Percentiles rank a stretch among this genome's conserved stretches.
phyloP scores from a whole-genome alignment of 2,888 invertebrate species.

The Dolichopus griseipennis region DNA sequence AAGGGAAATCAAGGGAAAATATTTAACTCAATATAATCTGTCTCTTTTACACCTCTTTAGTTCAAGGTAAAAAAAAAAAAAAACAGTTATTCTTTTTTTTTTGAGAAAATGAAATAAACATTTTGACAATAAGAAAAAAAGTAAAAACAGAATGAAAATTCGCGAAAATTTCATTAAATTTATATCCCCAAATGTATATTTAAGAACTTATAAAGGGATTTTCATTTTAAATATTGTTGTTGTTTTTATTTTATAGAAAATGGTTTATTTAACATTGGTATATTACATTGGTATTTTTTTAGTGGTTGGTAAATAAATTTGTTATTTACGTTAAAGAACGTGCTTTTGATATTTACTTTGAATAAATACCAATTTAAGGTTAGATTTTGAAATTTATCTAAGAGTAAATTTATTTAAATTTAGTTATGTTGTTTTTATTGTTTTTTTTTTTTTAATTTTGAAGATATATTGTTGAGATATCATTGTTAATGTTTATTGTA shows the following conservation, averaged over 20 bases:
- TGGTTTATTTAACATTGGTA: background rate
- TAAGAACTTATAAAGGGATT: background rate
- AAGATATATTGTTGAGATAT: no score
- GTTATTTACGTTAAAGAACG: background rate
- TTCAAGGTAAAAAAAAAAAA: no score
- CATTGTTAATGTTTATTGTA: no score
- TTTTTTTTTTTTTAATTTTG: no score
- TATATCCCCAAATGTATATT: slow-evolving; percentile 3
- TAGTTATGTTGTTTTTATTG: no score
- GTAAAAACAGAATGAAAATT: background rate
- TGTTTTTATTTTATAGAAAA: background rate
- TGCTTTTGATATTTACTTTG: background rate
- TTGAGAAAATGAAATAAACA: background rate
- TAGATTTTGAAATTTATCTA: no score
- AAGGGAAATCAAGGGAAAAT: background rate
- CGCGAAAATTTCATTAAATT: slow-evolving; percentile 6
- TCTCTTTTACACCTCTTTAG: no score
- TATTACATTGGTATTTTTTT: background rate
- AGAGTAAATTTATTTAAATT: no score
- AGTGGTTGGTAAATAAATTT: slow-evolving; percentile 2
- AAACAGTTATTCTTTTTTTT: no score
- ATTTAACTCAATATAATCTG: no score
- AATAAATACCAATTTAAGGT: background rate
- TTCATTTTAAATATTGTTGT: background rate
- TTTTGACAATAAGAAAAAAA: background rate